Evolutionary conservation across 1,140 invertebrate genomes (phyloP).

Genomic region (Bombus pascuorum): DNA sequence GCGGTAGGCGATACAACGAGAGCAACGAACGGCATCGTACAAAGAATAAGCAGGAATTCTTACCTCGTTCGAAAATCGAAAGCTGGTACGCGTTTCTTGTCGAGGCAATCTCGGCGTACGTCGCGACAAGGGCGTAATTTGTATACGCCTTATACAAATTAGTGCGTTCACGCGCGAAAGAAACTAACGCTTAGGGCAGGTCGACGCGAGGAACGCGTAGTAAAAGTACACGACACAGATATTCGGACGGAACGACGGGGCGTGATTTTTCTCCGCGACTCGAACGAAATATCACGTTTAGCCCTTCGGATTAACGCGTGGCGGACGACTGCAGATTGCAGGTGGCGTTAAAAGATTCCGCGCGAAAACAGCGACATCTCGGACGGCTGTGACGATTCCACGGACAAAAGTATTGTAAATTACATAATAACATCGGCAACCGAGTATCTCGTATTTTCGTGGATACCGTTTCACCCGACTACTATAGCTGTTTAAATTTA

Average conservation of each 20-base stretch:
- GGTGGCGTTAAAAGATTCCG: slow-evolving; percentile 13
- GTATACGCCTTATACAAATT: slow-evolving; percentile 20
- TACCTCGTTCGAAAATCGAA: background rate
- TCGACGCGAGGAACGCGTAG: background rate
- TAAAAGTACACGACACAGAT: background rate
- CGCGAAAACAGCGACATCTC: background rate
- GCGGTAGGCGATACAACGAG: background rate
- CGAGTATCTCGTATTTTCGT: background rate
- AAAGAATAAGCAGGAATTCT: background rate
- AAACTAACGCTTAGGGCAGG: background rate
- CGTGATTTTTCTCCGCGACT: slow-evolving; percentile 12
- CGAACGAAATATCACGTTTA: slow-evolving; percentile 20
- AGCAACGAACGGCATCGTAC: background rate
- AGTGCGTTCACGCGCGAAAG: slow-evolving; percentile 55
- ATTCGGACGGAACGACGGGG: slow-evolving; percentile 8
- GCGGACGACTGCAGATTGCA: background rate
- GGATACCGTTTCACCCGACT: background rate
- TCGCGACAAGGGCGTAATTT: slow-evolving; percentile 53
- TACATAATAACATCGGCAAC: background rate
- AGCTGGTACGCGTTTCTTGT: background rate
- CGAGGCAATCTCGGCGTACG: slow-evolving; percentile 39
- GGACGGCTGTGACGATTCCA: too few relatives aligned
- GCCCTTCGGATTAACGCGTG: slow-evolving; percentile 1
- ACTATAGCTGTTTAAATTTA: background rate
- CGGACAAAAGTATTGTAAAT: background rate